Base-by-base conservation (phyloP, 2,113 vertebrate species). In the Oncorhynchus masou region DNA sequence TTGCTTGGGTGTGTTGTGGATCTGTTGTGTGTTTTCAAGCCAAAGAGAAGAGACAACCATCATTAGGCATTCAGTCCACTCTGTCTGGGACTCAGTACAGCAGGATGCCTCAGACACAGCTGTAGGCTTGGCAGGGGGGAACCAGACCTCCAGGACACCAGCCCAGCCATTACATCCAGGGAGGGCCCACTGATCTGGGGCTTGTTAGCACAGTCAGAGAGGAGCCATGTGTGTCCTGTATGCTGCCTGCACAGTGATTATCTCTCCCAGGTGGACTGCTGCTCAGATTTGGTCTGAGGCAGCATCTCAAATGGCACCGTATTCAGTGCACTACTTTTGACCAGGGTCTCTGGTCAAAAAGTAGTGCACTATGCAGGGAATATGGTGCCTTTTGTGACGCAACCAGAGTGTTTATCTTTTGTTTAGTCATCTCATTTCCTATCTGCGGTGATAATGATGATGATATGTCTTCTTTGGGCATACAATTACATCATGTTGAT, bases 191-290 rank as follows among this genome's bases (percentile, higher is more conserved):
- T 86, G 86, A 85, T 88, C 67, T 45, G 72, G 51, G 74, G 77
- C 6, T 84, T 87, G 87, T 88, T 79, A 82, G 79, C 83, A 67
- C 86, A 83, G 79, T 79, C 68, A 82, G 82, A 71, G 82, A 68
- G 79, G 68, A 29, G 3, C 22, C n/a, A 64, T 67, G 74, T 70
- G 66, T 73, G 48, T 79, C 69, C 22, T 73, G 59, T 11, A 5
- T 11, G 20, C n/a, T 8, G 2, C n/a, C 5, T 62, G 19, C 20
- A 16, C 59, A 62, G n/a, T 22, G 7, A 62, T 22, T 24, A 62
- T 16, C 59, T 62, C 54, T 57, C 54, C 54, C 59, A 62, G 59
- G 59, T 62, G 74, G 39, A 45, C 39, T 45, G 39, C 39, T 45
- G 39, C 16, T 62, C 68, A 13, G 48, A 49, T 49, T 19, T 51